phyloP scores from a whole-genome alignment of 2,113 vertebrate species.

The Dissostichus mawsoni region DNA sequence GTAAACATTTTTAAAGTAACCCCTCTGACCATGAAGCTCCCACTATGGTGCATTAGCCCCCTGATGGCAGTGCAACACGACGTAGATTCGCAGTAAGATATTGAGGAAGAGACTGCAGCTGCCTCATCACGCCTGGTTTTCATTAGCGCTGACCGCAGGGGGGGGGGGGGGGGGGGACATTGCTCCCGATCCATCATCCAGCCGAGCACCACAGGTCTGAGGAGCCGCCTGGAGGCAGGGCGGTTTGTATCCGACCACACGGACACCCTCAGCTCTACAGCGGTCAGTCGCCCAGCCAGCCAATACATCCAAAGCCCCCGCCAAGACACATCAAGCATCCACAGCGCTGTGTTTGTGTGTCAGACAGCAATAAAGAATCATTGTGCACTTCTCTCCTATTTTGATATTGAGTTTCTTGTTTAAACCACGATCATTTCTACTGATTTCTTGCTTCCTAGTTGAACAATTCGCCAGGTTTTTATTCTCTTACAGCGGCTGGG shows the following conservation, averaged over 20 bases:
- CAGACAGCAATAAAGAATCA: conserved; percentile 47
- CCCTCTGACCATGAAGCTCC: neutral
- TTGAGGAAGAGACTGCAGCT: conserved; percentile 47
- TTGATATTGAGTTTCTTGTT: conserved; percentile 59
- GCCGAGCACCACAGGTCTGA: conserved; percentile 56
- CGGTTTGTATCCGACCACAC: conserved; percentile 60
- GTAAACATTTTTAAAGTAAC: too few species aligned
- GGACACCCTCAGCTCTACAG: conserved; percentile 60
- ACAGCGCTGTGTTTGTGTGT: conserved; percentile 50
- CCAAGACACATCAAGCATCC: conserved; percentile 56
- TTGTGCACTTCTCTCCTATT: conserved; percentile 50
- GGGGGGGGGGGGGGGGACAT: conserved; percentile 22
- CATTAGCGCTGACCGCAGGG: conserved; percentile 51
- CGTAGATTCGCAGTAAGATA: conserved; percentile 33
- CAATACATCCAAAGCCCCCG: conserved; percentile 50
- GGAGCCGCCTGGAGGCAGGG: conserved; percentile 49
- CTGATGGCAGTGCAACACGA: conserved; percentile 12
- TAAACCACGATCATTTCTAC: conserved; percentile 27
- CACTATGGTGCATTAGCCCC: neutral
- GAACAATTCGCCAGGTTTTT: conserved; percentile 26
- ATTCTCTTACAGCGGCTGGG: conserved; percentile 3
- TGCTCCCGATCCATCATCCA: conserved; percentile 58
- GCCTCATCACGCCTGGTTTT: conserved; percentile 53
- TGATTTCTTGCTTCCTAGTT: conserved; percentile 55
- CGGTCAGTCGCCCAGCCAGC: conserved; percentile 49